Conservation (phyloP, 2,888 invertebrate genomes). For the Antheraea assamensis region DNA sequence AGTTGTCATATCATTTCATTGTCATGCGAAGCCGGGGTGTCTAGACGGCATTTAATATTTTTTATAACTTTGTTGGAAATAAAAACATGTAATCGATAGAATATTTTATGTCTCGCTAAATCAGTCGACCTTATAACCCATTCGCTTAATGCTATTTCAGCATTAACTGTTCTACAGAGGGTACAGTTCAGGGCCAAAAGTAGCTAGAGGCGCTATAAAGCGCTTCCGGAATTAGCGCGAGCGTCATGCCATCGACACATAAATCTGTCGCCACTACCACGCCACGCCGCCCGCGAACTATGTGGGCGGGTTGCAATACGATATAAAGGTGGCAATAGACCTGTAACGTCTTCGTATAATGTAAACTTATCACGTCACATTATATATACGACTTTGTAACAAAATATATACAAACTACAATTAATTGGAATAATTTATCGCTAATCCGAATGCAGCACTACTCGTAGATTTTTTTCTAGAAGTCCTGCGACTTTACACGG, state of each 20-base stretch:
- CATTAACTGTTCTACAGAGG: background rate
- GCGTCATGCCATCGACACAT: constrained; percentile 66
- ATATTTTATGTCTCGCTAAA: background rate
- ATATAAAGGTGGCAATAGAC: constrained; percentile 23
- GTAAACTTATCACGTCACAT: too few species aligned
- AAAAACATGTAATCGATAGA: background rate
- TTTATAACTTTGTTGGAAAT: background rate
- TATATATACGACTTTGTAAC: too few species aligned
- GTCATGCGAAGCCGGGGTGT: too few species aligned
- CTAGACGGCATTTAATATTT: background rate
- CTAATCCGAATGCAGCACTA: too few species aligned
- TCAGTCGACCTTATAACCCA: constrained; percentile 1
- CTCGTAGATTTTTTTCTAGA: too few species aligned
- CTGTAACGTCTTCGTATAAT: constrained; percentile 1
- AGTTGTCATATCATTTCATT: too few species aligned
- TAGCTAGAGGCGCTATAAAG: constrained; percentile 46
- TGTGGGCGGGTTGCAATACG: constrained; percentile 45
- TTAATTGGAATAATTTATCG: too few species aligned
- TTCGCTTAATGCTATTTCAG: background rate
- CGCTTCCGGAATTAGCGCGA: constrained; percentile 61
- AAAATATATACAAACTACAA: too few species aligned
- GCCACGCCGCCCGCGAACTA: constrained; percentile 30
- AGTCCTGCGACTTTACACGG: too few species aligned
- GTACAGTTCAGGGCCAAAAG: constrained; percentile 31
- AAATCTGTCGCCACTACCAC: constrained; percentile 62